Conservation (phyloP, 2,113 vertebrate genomes). For the Hippocampus comes region DNA sequence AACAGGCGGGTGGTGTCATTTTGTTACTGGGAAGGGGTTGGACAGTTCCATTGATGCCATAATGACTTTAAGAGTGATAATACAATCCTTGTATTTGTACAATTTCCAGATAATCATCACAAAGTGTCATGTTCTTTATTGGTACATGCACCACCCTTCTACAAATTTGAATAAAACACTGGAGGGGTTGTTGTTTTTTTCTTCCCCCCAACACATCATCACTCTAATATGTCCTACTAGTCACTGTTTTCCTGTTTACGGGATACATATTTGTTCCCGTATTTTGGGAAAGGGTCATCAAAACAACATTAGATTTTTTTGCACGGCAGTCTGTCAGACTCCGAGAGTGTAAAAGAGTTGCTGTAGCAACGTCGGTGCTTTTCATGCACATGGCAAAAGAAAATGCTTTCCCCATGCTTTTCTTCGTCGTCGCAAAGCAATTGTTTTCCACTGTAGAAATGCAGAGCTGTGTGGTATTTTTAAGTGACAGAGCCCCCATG, state of each 20-base stretch:
- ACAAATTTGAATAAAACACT: background rate
- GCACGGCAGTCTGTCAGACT: background rate
- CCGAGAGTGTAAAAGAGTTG: background rate
- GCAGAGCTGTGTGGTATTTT: conserved; percentile 64
- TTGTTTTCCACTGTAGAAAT: conserved; percentile 47
- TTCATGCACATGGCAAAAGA: conserved; percentile 11
- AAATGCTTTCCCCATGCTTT: conserved; percentile 25
- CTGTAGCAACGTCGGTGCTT: background rate
- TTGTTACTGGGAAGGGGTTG: background rate
- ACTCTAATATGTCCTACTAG: background rate
- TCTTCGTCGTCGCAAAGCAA: conserved; percentile 42
- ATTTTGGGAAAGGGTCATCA: background rate
- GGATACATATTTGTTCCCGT: background rate
- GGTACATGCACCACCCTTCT: background rate
- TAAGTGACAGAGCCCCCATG: conserved; percentile 50
- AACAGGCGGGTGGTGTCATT: conserved; percentile 1
- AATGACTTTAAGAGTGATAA: background rate
- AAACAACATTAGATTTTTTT: background rate
- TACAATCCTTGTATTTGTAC: background rate
- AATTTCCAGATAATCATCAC: background rate
- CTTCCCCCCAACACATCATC: too few relatives aligned
- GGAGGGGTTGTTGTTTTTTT: background rate
- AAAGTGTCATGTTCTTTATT: background rate
- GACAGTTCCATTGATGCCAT: background rate
- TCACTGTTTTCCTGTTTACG: background rate